Evolutionary conservation across 2,797 vertebrate genomes (phyloP), one percentile per base, ranked within the genome.

Genomic region (Hoplostethus mediterraneus): DNA sequence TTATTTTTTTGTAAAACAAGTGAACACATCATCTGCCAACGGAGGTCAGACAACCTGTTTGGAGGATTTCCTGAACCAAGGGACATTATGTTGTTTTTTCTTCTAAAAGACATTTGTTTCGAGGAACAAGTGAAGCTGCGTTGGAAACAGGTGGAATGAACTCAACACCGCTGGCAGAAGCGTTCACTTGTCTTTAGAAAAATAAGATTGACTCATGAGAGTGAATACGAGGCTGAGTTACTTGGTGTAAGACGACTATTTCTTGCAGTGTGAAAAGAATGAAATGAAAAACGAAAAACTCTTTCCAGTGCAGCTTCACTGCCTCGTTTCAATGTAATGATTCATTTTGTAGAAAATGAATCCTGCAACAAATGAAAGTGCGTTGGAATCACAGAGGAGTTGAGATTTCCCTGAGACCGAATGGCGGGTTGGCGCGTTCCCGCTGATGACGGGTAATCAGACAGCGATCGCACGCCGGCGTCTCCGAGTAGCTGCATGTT

Each of bases 381-480:
- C 33, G 6, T 33, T 33, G 33, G 33, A 33, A 33, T 4, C 6
- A 6, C 33, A 33, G 33, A 5, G 33, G 33, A 33, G 4, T 33
- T 33, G 21, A 21, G 21, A n/a, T n/a, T n/a, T n/a, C n/a, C n/a
- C n/a, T 59, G 67, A 42, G 42, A 49, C 51, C 44, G 36, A 55
- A 11, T 13, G 53, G 33, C 68, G 21, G 21, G 21, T 21, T 21
- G 21, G 21, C 21, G 21, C 1, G 21, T 21, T 21, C 21, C 21
- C 1, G 21, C 21, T 59, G 69, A 49, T 54, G 62, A 17, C 57
- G 70, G 42, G 59, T 71, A 80, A 83, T 82, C 68, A 77, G 77
- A 90, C 81, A 84, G 83, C 67, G 74, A 80, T 85, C 80, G 73
- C 76, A 86, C 70, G 71, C 67, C 77, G 58, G 72, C 67, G 31